These are phyloP conservation scores for Brienomyrus brachyistius DNA, from an alignment of 2,113 vertebrate species.

Conservation along the genomic window DNA sequence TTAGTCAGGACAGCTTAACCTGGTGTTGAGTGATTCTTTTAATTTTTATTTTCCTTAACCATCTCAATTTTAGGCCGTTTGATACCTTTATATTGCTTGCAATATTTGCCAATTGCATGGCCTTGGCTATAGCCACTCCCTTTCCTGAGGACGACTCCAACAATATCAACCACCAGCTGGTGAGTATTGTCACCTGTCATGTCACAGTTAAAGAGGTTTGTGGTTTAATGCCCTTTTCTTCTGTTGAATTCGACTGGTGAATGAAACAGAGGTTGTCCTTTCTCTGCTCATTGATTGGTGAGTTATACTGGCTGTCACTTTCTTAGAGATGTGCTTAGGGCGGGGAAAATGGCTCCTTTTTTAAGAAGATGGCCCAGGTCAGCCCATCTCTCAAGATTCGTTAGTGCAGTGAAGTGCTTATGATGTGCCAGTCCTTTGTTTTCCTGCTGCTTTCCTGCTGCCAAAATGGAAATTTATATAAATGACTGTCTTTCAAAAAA, in stretches of 20 bases:
- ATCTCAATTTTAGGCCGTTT: conserved; percentile 77
- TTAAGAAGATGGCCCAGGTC: neutral
- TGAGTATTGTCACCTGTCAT: conserved; percentile 60
- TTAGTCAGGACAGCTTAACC: neutral
- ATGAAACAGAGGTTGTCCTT: neutral
- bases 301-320: neutral
- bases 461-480: neutral
- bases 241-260: neutral
- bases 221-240: neutral
- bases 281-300: neutral
- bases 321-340: neutral
- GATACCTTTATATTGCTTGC: conserved; percentile 99
- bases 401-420: neutral
- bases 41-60: conserved; percentile 68
- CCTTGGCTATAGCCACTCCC: conserved; percentile 99
- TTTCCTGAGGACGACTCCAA: conserved; percentile 99
- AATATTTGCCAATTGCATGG: conserved; percentile 99
- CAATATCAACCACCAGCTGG: conserved; percentile 98
- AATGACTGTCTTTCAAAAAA: neutral
- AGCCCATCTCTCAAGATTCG: neutral
- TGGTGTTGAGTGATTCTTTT: neutral
- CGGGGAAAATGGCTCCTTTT: neutral
- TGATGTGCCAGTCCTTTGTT: neutral
- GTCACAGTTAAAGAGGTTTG: neutral
- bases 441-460: neutral